Conservation (phyloP, 1,140 invertebrate species). For the Ruditapes philippinarum region DNA sequence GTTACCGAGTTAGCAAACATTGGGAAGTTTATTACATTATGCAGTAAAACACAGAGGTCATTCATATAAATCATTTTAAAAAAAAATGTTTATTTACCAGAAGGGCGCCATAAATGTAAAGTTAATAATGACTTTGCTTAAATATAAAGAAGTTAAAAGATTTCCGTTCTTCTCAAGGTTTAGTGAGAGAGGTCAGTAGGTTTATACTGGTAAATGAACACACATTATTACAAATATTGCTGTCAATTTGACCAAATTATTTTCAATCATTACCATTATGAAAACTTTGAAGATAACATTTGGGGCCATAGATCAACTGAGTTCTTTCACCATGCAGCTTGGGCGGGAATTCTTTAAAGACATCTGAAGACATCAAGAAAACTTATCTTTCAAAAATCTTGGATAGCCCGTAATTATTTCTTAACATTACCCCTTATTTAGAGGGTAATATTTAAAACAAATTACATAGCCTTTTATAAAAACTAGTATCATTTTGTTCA, state of each 20-base stretch:
- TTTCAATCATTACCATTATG: not conserved
- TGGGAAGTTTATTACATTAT: no score
- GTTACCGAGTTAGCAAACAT: no score
- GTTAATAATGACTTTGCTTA: not conserved
- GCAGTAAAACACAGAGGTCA: no score
- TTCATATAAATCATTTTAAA: no score
- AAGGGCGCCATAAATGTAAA: no score
- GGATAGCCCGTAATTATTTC: not conserved
- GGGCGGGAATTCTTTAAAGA: not conserved
- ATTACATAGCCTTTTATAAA: not conserved
- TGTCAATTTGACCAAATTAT: constrained; percentile 13
- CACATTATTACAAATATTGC: not conserved
- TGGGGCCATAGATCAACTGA: not conserved
- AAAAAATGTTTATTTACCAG: no score
- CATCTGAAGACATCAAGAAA: not conserved
- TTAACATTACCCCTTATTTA: constrained; percentile 24
- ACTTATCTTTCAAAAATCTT: constrained; percentile 3
- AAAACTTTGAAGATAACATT: not conserved
- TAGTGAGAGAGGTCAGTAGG: not conserved
- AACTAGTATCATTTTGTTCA: not conserved
- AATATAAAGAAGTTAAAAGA: not conserved
- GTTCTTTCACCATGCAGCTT: not conserved
- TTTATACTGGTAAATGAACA: not conserved
- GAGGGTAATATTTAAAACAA: not conserved
- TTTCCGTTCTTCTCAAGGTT: not conserved